Base-by-base conservation (phyloP, 2,888 invertebrate species). In the Drosophila stalkeri region DNA sequence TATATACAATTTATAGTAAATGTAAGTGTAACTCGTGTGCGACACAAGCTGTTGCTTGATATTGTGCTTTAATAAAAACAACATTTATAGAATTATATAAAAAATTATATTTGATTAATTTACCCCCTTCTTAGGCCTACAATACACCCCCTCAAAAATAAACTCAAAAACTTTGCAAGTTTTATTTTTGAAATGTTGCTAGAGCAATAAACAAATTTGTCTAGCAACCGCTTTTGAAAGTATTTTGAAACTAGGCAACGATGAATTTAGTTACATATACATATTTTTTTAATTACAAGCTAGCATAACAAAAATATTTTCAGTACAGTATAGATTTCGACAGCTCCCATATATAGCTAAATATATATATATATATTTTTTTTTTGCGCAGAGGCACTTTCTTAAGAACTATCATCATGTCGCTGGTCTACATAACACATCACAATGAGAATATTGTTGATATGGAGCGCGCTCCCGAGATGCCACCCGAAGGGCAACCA, bases 401-500 rank as follows among this genome's bases (percentile, higher is more conserved):
- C 9, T 23, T 44, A 23, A n/a, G 16, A 43, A 11, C 7, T 37
- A 35, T 18, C 33, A 56, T 27, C 74, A 96, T 96, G 96, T 96
- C 96, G 41, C 90, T 95, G 57, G 94, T 96, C 47, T 94, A 95
- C 90, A 95, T 96, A 82, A 93, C 94, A n/a, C 89, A 94, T 39
- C 96, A 96, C 82, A 91, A 95, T 88, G 96, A 96, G 94, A 94
- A 94, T 75, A 96, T 96, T 85, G 95, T 95, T 82, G 94, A 94
- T 64, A 73, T 90, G 61, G 91, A 91, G n/a, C 72, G 80, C 14
- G 57, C 67, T 3, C 64, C 60, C 8, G 79, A 75, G 31, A 64
- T 64, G 33, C 39, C 52, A 12, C 44, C 33, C 9, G 49, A 62
- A 1, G 2, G 12, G 39, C 44, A 12, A 3, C 37, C 11, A 1